Conservation (phyloP, 30 jellyfish, hydroid and myxozoan genomes). For the Cassiopea xamachana region DNA sequence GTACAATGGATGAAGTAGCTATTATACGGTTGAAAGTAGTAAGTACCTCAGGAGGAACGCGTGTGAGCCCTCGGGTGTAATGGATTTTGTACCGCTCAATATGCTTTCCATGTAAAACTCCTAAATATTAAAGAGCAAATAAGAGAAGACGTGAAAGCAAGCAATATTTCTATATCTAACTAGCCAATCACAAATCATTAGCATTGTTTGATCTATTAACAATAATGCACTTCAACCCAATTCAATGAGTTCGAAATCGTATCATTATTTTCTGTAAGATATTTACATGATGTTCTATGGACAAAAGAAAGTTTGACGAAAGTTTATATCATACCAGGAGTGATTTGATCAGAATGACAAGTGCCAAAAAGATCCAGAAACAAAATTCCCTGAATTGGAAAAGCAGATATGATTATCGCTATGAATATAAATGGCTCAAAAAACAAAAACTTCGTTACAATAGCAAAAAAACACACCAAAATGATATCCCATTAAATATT, state of each 20-base stretch:
- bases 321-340: conserved; percentile 66
- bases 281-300: background rate
- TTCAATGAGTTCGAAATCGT: too few species aligned
- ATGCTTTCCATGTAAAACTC: conserved; percentile 62
- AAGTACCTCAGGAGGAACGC: conserved; percentile 85
- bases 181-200: too few species aligned
- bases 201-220: too few species aligned
- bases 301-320: background rate
- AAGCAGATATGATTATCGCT: background rate
- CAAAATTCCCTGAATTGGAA: conserved; percentile 68
- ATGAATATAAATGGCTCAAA: too few species aligned
- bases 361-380: conserved; percentile 84
- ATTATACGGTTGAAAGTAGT: background rate
- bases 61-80: conserved; percentile 62
- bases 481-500: too few species aligned
- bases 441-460: too few species aligned
- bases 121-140: conserved; percentile 11
- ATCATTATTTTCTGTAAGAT: too few species aligned
- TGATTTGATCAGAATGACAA: conserved; percentile 63
- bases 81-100: conserved; percentile 45
- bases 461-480: too few species aligned
- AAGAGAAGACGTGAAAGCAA: background rate
- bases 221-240: too few species aligned
- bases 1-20: background rate
- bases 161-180: background rate